Evolutionary conservation across 2,113 vertebrate genomes (phyloP).

Genomic region (Gallinago undulata): DNA sequence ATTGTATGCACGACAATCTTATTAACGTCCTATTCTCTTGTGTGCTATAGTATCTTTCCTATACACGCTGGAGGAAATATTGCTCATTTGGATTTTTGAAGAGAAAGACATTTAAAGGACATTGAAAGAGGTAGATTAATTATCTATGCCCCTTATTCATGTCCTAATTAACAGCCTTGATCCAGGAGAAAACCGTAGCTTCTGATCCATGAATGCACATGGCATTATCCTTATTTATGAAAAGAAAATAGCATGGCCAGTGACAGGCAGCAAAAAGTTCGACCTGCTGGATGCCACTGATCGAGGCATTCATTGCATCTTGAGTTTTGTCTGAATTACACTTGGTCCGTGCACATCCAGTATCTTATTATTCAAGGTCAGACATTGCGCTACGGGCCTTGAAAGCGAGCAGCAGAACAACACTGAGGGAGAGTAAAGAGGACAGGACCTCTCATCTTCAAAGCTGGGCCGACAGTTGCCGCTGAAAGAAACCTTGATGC

Average conservation of each 20-base stretch:
- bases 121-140: constrained; percentile 25
- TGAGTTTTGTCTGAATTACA: not conserved
- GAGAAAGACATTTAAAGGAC: constrained; percentile 45
- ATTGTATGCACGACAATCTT: constrained; percentile 32
- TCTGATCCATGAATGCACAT: constrained; percentile 13
- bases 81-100: constrained; percentile 6
- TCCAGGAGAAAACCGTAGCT: constrained; percentile 26
- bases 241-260: not conserved
- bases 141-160: constrained; percentile 12
- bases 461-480: not conserved
- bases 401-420: not conserved
- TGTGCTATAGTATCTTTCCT: not conserved
- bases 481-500: not conserved
- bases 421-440: not conserved
- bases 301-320: constrained; percentile 17
- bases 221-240: constrained; percentile 7
- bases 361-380: constrained; percentile 10
- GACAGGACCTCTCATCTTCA: not conserved
- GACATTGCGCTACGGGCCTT: not conserved
- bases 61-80: constrained; percentile 7
- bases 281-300: not conserved
- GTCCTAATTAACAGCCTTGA: constrained; percentile 40
- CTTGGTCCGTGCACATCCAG: not conserved
- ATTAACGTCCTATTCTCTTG: constrained; percentile 42
- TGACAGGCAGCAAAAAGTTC: not conserved